Percentiles rank a stretch among this genome's conserved stretches.
Conservation (phyloP, 2,797 vertebrate genomes). For the Sebastiscus tertius region DNA sequence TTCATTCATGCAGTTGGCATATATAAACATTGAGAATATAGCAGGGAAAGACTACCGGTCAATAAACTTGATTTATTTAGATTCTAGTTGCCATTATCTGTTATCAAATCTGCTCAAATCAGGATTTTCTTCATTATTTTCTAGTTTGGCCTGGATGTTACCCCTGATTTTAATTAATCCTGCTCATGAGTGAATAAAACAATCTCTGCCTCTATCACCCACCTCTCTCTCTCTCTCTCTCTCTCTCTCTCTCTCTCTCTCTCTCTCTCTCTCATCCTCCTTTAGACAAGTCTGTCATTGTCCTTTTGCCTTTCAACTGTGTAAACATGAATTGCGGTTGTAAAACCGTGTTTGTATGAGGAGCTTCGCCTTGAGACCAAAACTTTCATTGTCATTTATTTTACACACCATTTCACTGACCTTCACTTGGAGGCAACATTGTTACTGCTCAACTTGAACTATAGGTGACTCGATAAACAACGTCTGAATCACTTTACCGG, state of each 20-base stretch:
- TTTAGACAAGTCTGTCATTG: background rate
- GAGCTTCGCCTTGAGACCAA: constrained; percentile 43
- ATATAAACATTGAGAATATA: background rate
- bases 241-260: no score
- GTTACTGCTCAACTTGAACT: constrained; percentile 5
- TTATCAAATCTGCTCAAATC: background rate
- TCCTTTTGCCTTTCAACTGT: constrained; percentile 46
- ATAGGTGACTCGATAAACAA: constrained; percentile 14
- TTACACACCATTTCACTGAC: constrained; percentile 10
- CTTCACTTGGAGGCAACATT: constrained; percentile 26
- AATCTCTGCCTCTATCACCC: background rate
- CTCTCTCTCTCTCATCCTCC: background rate
- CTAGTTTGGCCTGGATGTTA: background rate
- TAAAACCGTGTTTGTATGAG: constrained; percentile 24
- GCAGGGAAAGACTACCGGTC: background rate
- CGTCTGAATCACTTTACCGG: background rate
- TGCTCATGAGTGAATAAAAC: background rate
- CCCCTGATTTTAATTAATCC: constrained; percentile 9
- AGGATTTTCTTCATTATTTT: background rate
- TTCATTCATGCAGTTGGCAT: background rate
- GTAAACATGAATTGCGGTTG: constrained; percentile 36
- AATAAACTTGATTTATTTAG: background rate
- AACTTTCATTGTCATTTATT: constrained; percentile 37
- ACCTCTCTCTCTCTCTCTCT: no score
- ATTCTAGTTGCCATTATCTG: background rate